These are phyloP conservation scores for zebrafish (Danio rerio) DNA, from an alignment of 2,113 vertebrate genomes.

Conservation along the genomic window DNA sequence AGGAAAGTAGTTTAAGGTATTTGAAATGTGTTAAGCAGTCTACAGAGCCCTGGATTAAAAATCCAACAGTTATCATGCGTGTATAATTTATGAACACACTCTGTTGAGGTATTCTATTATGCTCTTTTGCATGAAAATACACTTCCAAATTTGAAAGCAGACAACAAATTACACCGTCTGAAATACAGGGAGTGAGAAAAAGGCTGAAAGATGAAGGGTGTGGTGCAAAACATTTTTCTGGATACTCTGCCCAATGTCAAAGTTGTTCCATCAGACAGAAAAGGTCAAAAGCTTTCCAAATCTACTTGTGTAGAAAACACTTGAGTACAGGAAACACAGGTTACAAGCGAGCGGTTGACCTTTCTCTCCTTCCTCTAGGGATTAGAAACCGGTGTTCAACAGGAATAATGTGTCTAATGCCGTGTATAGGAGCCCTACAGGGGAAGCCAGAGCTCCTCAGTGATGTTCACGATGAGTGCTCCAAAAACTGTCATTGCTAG, in stretches of 20 bases:
- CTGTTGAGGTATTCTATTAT: not conserved
- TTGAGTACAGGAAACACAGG: constrained; percentile 20
- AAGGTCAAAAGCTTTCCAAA: constrained; percentile 44
- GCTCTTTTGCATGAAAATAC: not conserved
- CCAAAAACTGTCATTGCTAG: no score
- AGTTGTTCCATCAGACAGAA: constrained; percentile 35
- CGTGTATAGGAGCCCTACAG: not conserved
- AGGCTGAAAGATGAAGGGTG: not conserved
- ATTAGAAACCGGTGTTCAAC: constrained; percentile 21
- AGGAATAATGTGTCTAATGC: constrained; percentile 11
- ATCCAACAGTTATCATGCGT: not conserved
- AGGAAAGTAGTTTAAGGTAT: not conserved
- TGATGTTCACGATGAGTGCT: not conserved
- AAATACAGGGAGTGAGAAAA: not conserved
- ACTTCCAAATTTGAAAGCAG: constrained; percentile 15
- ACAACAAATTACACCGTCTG: not conserved
- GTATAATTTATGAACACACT: constrained; percentile 9
- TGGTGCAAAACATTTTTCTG: not conserved
- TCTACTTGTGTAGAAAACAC: not conserved
- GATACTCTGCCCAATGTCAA: constrained; percentile 24
- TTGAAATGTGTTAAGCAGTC: not conserved
- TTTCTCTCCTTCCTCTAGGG: constrained; percentile 40
- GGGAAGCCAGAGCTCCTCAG: constrained; percentile 12
- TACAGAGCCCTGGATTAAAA: not conserved
- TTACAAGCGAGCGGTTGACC: constrained; percentile 11